A percentile compares a stretch with the other conserved stretches of the same genome.
These are phyloP conservation scores for Erythrocercus mccallii DNA, from an alignment of 2,113 vertebrate species.

Conservation along the genomic window DNA sequence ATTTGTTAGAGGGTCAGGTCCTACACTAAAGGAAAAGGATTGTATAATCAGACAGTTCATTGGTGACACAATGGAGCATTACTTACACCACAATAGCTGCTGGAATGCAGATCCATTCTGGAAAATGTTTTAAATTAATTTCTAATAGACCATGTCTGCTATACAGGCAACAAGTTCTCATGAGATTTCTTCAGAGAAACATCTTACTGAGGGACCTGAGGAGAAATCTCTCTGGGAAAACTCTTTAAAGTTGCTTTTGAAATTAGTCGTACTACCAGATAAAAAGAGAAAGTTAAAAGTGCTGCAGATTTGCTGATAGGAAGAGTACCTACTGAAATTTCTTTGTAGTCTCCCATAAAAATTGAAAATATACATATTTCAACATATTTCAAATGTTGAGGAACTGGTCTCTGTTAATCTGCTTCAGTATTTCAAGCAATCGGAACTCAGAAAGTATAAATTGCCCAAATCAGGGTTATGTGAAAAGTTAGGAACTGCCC, in stretches of 20 bases:
- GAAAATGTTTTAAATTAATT: background rate
- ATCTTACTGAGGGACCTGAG: background rate
- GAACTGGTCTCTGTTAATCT: background rate
- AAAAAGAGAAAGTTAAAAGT: background rate
- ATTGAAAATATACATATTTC: background rate
- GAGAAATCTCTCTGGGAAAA: background rate
- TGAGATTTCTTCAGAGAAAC: background rate
- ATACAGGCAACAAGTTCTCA: background rate
- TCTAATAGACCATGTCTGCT: background rate
- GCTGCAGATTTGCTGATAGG: background rate
- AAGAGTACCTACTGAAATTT: background rate
- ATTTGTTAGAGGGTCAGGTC: background rate
- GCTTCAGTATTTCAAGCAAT: background rate
- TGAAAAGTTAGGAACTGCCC: background rate
- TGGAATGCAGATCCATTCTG: background rate
- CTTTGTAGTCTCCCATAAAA: background rate
- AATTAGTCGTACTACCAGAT: background rate
- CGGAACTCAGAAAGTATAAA: background rate
- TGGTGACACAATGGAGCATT: background rate
- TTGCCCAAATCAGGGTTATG: background rate
- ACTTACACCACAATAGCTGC: background rate
- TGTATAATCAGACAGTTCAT: background rate
- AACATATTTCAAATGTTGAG: background rate
- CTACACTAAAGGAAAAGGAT: background rate
- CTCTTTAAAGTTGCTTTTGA: background rate